Percentiles rank a stretch among this genome's conserved stretches.
These are phyloP conservation scores for Calameuta idolon DNA, from an alignment of 2,888 invertebrate genomes.

Conservation along the genomic window DNA sequence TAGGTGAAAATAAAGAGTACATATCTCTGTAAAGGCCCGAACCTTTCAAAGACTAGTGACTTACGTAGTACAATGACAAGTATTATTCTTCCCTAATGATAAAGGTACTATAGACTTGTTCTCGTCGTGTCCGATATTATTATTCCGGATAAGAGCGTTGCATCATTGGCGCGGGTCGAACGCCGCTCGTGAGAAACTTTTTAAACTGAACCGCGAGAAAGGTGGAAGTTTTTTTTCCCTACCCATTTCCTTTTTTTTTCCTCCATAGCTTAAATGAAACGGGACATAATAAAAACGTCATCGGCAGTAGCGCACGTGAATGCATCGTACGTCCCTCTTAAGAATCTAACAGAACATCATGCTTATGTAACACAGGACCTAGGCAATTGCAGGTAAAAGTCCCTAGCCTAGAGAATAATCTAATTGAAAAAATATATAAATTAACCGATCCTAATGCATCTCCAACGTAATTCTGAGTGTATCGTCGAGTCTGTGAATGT, in stretches of 20 bases:
- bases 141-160: background rate
- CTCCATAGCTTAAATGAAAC: background rate
- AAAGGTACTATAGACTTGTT: background rate
- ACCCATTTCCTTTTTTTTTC: background rate
- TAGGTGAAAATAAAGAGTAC: background rate
- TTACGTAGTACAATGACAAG: background rate
- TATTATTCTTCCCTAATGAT: background rate
- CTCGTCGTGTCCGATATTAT: background rate
- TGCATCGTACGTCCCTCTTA: background rate
- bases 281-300: background rate
- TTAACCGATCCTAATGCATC: background rate
- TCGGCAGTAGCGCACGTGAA: background rate
- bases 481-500: background rate
- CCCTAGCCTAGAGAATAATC: background rate
- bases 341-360: background rate
- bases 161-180: background rate
- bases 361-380: background rate
- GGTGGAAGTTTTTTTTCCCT: background rate
- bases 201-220: background rate
- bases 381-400: background rate
- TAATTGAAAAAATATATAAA: background rate
- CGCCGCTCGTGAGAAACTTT: background rate
- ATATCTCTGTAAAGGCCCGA: background rate
- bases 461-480: background rate
- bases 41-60: background rate